Percentiles rank a stretch among this genome's conserved stretches.
These are phyloP conservation scores for Anodontia alba DNA, from an alignment of 2,888 invertebrate species.

Conservation along the genomic window DNA sequence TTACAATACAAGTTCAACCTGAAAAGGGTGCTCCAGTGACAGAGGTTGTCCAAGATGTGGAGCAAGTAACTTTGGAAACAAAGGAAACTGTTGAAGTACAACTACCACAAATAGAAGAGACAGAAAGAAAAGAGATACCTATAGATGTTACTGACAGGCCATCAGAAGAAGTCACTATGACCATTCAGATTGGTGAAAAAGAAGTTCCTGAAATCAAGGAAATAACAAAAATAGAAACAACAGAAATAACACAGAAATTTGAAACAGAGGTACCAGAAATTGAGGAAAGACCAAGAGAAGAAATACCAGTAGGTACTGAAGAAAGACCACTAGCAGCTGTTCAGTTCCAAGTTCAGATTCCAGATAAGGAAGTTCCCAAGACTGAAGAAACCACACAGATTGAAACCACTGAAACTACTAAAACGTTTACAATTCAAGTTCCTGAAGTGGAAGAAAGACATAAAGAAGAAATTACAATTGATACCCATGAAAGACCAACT, in stretches of 20 bases:
- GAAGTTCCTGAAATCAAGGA: conserved; percentile 54
- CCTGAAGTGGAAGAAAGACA: conserved; percentile 61
- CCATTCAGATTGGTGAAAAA: conserved; percentile 54
- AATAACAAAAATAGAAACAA: conserved; percentile 47
- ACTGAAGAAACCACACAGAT: conserved; percentile 40
- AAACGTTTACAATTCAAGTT: conserved; percentile 61
- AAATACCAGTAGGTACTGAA: conserved; percentile 42
- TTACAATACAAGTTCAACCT: conserved; percentile 42
- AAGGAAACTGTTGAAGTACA: conserved; percentile 51
- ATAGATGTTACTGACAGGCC: conserved; percentile 48
- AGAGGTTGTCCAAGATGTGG: conserved; percentile 27
- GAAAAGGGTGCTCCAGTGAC: conserved; percentile 36
- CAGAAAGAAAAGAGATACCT: conserved; percentile 36
- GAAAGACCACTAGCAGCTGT: conserved; percentile 49
- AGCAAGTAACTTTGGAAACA: conserved; percentile 45
- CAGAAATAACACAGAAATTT: conserved; percentile 53
- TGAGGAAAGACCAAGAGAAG: conserved; percentile 39
- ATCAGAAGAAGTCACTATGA: conserved; percentile 47
- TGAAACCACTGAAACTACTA: conserved; percentile 39
- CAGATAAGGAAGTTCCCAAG: conserved; percentile 38
- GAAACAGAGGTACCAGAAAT: conserved; percentile 61
- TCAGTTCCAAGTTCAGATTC: conserved; percentile 43
- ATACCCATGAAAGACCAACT: conserved; percentile 45
- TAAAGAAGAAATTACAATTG: conserved; percentile 49
- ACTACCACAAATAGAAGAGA: conserved; percentile 49